A percentile compares a stretch with the other conserved stretches of the same genome.
Evolutionary conservation across 2,888 invertebrate species (phyloP).

Genomic region (Neoascia interrupta): DNA sequence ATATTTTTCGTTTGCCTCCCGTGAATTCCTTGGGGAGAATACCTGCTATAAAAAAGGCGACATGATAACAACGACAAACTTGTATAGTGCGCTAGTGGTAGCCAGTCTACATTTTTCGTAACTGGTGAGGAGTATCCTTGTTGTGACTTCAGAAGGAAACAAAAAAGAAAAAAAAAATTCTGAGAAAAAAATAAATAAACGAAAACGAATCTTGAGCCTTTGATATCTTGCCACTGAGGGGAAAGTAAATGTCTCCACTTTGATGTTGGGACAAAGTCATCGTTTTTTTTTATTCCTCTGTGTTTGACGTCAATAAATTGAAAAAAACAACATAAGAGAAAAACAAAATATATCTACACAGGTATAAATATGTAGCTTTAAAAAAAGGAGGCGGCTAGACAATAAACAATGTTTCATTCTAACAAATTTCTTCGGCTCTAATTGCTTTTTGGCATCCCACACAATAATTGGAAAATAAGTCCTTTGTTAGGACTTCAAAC

Average conservation of each 20-base stretch:
- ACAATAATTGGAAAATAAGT: no score
- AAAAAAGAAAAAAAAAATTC: constrained; percentile 1
- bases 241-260: not conserved
- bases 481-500: no score
- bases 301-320: constrained; percentile 20
- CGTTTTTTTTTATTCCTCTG: not conserved
- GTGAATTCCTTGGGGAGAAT: not conserved
- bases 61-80: not conserved
- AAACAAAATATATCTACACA: no score
- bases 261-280: not conserved
- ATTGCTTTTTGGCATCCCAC: no score
- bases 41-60: no score
- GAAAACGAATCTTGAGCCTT: constrained; percentile 33
- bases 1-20: constrained; percentile 17
- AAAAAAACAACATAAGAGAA: not conserved
- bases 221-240: constrained; percentile 22
- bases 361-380: no score
- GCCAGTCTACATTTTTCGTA: not conserved
- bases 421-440: no score
- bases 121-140: constrained; percentile 1
- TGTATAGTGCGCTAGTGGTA: not conserved
- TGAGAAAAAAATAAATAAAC: no score
- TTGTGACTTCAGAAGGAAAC: constrained; percentile 5
- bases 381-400: no score
- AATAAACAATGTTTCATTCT: no score